Conservation (phyloP, 2,797 vertebrate species). For the Alectoris magna region DNA sequence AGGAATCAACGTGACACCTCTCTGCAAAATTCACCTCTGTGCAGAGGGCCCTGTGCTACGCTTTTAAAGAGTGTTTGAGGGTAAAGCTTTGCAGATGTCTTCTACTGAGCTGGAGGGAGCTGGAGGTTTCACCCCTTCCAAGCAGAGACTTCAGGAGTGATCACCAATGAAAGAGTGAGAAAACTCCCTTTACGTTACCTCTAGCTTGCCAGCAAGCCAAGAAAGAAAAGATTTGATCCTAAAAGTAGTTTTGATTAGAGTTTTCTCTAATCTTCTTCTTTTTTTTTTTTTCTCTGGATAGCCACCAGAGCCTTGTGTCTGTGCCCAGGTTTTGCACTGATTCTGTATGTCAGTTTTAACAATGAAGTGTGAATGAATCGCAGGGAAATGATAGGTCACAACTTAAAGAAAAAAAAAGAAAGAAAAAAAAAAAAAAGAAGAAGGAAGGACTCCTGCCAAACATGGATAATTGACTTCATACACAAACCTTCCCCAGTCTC, state of each 20-base stretch:
- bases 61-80: background rate
- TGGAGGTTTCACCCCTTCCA: background rate
- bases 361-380: slow-evolving; percentile 22
- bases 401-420: background rate
- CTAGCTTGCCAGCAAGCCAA: background rate
- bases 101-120: background rate
- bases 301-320: background rate
- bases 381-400: background rate
- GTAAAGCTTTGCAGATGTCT: background rate
- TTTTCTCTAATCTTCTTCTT: background rate
- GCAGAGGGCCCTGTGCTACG: background rate
- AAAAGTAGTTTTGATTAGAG: background rate
- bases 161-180: background rate
- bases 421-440: background rate
- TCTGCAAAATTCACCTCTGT: background rate
- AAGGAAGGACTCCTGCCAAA: slow-evolving; percentile 28
- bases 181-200: background rate
- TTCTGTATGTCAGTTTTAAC: background rate
- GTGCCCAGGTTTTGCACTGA: background rate
- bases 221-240: background rate
- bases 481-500: background rate
- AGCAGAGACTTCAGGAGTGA: background rate
- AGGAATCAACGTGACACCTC: background rate
- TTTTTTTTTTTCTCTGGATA: background rate
- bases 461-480: slow-evolving; percentile 35